Conservation (phyloP, 2,888 invertebrate species). For the Ochropleura leucogaster region DNA sequence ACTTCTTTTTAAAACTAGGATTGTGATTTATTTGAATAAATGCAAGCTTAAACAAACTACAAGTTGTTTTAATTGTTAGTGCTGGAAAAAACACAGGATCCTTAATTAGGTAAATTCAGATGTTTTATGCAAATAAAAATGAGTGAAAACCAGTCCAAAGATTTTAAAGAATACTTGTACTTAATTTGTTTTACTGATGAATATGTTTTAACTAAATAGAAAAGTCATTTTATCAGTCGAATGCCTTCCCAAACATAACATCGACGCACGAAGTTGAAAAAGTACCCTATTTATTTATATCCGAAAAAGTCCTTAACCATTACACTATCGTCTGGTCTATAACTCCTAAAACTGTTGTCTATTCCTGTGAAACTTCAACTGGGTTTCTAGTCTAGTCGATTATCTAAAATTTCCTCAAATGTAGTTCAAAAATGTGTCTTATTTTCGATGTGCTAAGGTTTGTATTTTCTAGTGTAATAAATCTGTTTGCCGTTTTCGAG, state of each 20-base stretch:
- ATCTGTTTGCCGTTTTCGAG: constrained; percentile 42
- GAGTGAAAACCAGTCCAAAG: not conserved
- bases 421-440: constrained; percentile 50
- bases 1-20: no score
- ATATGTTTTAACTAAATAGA: not conserved
- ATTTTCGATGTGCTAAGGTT: constrained; percentile 60
- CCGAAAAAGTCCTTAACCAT: constrained; percentile 43
- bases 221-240: constrained; percentile 22
- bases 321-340: constrained; percentile 51
- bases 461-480: constrained; percentile 54
- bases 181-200: not conserved
- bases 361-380: constrained; percentile 52
- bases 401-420: constrained; percentile 32
- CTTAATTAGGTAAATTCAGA: not conserved
- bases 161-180: not conserved
- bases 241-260: constrained; percentile 41
- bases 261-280: constrained; percentile 21
- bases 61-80: not conserved
- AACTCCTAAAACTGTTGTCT: constrained; percentile 49
- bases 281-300: constrained; percentile 51
- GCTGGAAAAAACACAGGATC: not conserved
- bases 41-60: not conserved
- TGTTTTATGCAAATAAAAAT: not conserved
- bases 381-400: constrained; percentile 37
- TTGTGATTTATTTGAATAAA: not conserved